Evolutionary conservation across 2,113 vertebrate species (phyloP).

Genomic region (Thunnus thynnus): DNA sequence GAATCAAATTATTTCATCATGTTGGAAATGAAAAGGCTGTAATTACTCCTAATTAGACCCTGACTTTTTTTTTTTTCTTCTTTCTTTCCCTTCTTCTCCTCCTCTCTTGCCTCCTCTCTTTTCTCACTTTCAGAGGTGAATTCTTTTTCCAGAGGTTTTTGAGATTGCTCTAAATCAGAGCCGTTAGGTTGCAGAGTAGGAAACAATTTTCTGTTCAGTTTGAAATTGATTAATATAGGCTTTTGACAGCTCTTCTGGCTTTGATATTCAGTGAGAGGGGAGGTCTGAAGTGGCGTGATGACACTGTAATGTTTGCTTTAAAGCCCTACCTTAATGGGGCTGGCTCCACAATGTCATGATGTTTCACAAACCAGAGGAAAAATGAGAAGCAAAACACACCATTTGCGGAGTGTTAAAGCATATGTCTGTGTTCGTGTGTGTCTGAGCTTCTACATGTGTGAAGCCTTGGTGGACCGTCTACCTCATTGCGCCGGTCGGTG

Average conservation of each 20-base stretch:
- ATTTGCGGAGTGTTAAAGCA: conserved; percentile 66
- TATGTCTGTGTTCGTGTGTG: conserved; percentile 46
- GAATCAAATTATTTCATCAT: conserved; percentile 99
- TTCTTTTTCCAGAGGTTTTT: conserved; percentile 92
- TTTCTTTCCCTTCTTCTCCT: conserved; percentile 67
- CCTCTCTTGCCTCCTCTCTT: conserved; percentile 76
- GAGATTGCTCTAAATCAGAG: conserved; percentile 92
- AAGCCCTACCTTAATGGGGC: conserved; percentile 77
- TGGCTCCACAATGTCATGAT: conserved; percentile 71
- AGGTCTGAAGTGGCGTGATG: conserved; percentile 83
- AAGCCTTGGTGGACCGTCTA: conserved; percentile 62
- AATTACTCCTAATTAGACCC: conserved; percentile 99
- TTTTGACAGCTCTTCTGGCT: conserved; percentile 91
- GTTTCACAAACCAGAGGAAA: conserved; percentile 70
- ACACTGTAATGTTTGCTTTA: conserved; percentile 85
- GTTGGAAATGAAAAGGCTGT: conserved; percentile 99
- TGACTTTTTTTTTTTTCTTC: conserved; percentile 87
- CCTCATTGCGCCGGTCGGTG: conserved; percentile 58
- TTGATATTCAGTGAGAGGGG: conserved; percentile 87
- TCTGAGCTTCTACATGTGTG: conserved; percentile 48
- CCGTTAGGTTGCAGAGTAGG: conserved; percentile 90
- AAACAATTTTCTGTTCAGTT: conserved; percentile 98
- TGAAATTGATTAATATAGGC: conserved; percentile 94
- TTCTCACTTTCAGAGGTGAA: conserved; percentile 85
- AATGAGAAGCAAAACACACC: conserved; percentile 74